Evolutionary conservation across 2,888 invertebrate species (phyloP).

Genomic region (Polydesmus complanatus): DNA sequence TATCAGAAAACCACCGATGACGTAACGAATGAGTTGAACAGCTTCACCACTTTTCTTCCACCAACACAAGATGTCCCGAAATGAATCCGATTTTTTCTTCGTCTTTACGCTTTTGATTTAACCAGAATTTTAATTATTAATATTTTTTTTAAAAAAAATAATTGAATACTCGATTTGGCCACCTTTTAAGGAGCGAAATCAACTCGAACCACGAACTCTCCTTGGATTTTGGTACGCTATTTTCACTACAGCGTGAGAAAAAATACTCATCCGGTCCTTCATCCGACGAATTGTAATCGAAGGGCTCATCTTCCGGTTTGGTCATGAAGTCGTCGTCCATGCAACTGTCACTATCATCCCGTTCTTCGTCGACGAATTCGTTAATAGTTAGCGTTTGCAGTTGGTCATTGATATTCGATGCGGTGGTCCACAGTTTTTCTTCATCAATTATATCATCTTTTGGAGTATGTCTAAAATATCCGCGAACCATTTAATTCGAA

Average conservation of each 20-base stretch:
- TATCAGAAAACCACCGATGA: background rate
- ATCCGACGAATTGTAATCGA: background rate
- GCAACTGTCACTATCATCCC: background rate
- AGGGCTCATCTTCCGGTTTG: background rate
- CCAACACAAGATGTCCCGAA: background rate
- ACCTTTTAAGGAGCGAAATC: too few species aligned
- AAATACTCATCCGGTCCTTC: background rate
- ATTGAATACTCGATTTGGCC: too few species aligned
- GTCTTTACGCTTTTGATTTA: background rate
- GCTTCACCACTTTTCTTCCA: background rate
- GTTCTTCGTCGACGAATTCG: background rate
- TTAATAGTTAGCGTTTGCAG: background rate
- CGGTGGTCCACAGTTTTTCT: background rate
- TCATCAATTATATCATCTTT: too few species aligned
- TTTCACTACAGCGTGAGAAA: too few species aligned
- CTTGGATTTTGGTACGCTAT: background rate
- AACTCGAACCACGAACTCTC: background rate
- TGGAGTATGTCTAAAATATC: too few species aligned
- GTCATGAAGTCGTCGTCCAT: background rate
- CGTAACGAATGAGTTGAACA: background rate
- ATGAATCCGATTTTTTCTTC: background rate
- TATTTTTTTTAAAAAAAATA: background rate
- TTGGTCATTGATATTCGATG: too few species aligned
- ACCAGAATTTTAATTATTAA: background rate
- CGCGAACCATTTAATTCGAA: too few species aligned